These are phyloP conservation scores for Alosa alosa DNA, from an alignment of 2,113 vertebrate species.

Conservation along the genomic window DNA sequence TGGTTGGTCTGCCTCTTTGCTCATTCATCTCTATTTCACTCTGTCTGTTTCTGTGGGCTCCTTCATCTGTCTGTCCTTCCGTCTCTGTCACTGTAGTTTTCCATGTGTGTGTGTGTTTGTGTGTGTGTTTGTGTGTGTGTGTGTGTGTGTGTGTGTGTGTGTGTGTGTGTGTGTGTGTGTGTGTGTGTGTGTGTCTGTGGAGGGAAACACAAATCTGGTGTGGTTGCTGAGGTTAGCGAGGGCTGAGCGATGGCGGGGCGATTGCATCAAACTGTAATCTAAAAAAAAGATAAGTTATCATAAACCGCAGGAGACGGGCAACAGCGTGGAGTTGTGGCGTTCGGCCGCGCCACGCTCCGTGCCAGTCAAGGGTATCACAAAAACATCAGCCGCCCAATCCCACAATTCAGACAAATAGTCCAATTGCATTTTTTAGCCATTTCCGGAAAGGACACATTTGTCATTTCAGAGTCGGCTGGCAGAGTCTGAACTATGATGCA, in stretches of 20 bases:
- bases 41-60: background rate
- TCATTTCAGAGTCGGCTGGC: background rate
- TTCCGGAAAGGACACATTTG: background rate
- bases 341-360: too few species aligned
- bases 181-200: background rate
- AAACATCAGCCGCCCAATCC: background rate
- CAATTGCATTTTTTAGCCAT: background rate
- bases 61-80: background rate
- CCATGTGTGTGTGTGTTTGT: background rate
- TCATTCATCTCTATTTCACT: background rate
- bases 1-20: background rate
- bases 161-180: background rate
- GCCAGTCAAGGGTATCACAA: background rate
- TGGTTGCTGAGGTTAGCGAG: background rate
- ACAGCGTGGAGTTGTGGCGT: background rate
- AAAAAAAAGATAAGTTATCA: background rate
- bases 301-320: background rate
- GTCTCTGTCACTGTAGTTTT: background rate
- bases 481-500: background rate
- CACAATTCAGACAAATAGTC: background rate
- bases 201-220: too few species aligned
- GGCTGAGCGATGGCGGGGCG: background rate
- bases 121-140: too few species aligned
- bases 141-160: background rate
- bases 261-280: background rate